phyloP scores from a whole-genome alignment of 2,888 invertebrate species.

The Drosophila atripex region DNA sequence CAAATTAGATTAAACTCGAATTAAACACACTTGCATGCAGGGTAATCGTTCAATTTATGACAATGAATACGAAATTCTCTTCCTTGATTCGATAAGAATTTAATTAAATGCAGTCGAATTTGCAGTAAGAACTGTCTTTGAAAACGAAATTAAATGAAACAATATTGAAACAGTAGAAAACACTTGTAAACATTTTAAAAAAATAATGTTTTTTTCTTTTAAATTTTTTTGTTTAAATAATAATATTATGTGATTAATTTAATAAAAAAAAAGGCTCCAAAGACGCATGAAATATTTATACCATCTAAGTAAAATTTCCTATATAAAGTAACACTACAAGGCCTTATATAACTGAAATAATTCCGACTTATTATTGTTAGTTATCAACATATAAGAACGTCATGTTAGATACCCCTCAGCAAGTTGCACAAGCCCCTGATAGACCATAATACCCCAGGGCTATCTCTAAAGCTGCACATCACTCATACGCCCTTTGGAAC shows the following conservation, averaged over 20 bases:
- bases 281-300: no score
- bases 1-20: constrained; percentile 5
- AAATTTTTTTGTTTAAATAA: no score
- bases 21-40: constrained; percentile 1
- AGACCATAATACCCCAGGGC: neutral
- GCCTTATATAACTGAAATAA: neutral
- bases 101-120: neutral
- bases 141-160: neutral
- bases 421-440: constrained; percentile 6
- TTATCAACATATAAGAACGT: neutral
- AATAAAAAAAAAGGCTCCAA: no score
- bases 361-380: neutral
- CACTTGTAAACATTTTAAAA: no score
- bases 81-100: neutral
- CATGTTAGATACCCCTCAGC: neutral
- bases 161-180: no score
- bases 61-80: constrained; percentile 1
- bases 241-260: no score
- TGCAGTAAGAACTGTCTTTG: neutral
- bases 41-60: neutral
- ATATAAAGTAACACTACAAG: neutral
- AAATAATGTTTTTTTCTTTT: no score
- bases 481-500: constrained; percentile 41
- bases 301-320: no score
- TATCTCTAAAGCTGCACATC: constrained; percentile 17